phyloP scores from a whole-genome alignment of 2,113 vertebrate genomes.

The Bombycilla garrulus region DNA sequence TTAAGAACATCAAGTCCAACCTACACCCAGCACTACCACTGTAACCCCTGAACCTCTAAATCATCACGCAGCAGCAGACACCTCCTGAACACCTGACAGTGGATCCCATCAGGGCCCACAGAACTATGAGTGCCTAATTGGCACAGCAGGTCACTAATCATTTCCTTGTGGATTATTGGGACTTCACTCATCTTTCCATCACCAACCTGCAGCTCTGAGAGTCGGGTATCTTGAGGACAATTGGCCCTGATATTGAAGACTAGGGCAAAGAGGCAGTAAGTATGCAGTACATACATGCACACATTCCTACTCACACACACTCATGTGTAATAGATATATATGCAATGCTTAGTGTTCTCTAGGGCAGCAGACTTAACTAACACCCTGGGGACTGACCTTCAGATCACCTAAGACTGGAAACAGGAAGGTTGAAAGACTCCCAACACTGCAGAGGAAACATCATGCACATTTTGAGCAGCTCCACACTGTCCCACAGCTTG shows the following conservation, averaged over 20 bases:
- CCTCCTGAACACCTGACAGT: not conserved
- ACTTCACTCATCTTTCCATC: not conserved
- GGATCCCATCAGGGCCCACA: not conserved
- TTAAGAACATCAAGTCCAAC: not conserved
- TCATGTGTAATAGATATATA: not conserved
- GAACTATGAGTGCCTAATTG: too few species aligned
- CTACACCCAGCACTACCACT: not conserved
- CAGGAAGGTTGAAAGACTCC: not conserved
- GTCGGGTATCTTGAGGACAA: not conserved
- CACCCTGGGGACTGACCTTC: not conserved
- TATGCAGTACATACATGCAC: rapidly evolving
- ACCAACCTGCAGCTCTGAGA: not conserved
- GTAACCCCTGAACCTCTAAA: not conserved
- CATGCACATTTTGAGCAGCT: not conserved
- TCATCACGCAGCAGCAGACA: not conserved
- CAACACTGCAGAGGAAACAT: not conserved
- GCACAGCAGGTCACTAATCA: not conserved
- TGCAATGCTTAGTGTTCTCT: too few species aligned
- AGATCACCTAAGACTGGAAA: not conserved
- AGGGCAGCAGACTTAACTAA: not conserved
- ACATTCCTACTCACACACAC: not conserved
- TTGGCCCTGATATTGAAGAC: not conserved
- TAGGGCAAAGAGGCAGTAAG: not conserved
- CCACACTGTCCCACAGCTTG: not conserved
- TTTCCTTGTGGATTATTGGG: not conserved